phyloP scores from a whole-genome alignment of 2,113 vertebrate species.

The Elachura formosa region DNA sequence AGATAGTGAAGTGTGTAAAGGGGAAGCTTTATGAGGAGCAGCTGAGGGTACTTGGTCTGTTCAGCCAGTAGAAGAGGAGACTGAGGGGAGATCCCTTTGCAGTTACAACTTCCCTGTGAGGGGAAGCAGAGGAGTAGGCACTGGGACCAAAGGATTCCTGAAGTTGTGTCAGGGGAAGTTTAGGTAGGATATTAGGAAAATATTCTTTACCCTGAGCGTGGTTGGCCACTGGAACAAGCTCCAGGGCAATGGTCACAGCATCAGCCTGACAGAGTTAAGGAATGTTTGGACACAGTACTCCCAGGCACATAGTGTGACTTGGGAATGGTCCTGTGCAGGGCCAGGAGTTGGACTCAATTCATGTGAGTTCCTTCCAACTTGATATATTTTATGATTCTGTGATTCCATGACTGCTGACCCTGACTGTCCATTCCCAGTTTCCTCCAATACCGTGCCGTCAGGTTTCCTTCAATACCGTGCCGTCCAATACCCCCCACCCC shows the following conservation, averaged over 20 bases:
- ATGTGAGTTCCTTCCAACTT: background rate
- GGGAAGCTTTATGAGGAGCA: background rate
- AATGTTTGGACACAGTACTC: background rate
- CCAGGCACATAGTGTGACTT: background rate
- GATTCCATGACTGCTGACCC: background rate
- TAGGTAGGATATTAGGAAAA: background rate
- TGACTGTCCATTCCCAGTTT: background rate
- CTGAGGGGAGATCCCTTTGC: background rate
- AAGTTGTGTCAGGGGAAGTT: background rate
- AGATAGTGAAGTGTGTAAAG: background rate
- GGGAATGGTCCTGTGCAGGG: background rate
- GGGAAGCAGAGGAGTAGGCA: background rate
- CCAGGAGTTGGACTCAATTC: background rate
- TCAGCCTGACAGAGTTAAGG: background rate
- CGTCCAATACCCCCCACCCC: too few species aligned
- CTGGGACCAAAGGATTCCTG: background rate
- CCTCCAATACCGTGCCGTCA: too few species aligned
- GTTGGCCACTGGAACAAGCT: background rate
- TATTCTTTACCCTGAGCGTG: background rate
- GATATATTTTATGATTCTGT: background rate
- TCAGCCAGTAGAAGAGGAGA: background rate
- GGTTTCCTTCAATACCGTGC: background rate
- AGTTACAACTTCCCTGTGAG: background rate
- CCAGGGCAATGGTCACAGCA: background rate
- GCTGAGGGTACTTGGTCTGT: background rate